Evolutionary conservation across 2,888 invertebrate genomes (phyloP).

Genomic region (Tetanocera ferruginea): DNA sequence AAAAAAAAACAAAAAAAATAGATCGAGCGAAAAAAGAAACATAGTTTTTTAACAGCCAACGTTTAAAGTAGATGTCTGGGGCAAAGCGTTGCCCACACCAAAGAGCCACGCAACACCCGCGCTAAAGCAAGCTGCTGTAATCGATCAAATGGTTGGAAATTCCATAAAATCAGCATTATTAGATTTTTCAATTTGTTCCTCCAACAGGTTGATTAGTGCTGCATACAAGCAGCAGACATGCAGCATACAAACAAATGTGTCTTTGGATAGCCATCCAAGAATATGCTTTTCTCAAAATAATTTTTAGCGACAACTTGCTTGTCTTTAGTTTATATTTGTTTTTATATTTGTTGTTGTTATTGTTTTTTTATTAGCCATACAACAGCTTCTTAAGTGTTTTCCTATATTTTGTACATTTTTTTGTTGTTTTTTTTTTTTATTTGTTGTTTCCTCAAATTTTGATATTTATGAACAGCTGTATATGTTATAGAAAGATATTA

Average conservation of each 20-base stretch:
- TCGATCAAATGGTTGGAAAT: slow-evolving; percentile 54
- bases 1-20: slow-evolving; percentile 2
- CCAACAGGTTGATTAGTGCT: slow-evolving; percentile 57
- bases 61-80: not conserved
- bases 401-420: not conserved
- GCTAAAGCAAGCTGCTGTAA: slow-evolving; percentile 23
- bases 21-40: not conserved
- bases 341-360: slow-evolving; percentile 17
- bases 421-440: not conserved
- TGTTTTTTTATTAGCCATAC: not conserved
- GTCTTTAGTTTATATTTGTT: slow-evolving; percentile 10
- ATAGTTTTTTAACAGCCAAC: not conserved
- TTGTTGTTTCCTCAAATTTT: slow-evolving; percentile 50
- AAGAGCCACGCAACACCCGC: not conserved
- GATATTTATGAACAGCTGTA: slow-evolving; percentile 61
- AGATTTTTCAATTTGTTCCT: slow-evolving; percentile 26
- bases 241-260: not conserved
- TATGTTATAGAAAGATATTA: slow-evolving; percentile 56
- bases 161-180: slow-evolving; percentile 41
- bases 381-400: not conserved
- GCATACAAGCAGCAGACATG: slow-evolving; percentile 35
- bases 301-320: too few relatives aligned
- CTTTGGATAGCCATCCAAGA: not conserved
- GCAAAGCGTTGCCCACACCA: not conserved
- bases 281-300: too few relatives aligned